A percentile compares a stretch with the other conserved stretches of the same genome.
These are phyloP conservation scores for Mus minutoides DNA, from an alignment of 2,797 vertebrate species.

Conservation along the genomic window DNA sequence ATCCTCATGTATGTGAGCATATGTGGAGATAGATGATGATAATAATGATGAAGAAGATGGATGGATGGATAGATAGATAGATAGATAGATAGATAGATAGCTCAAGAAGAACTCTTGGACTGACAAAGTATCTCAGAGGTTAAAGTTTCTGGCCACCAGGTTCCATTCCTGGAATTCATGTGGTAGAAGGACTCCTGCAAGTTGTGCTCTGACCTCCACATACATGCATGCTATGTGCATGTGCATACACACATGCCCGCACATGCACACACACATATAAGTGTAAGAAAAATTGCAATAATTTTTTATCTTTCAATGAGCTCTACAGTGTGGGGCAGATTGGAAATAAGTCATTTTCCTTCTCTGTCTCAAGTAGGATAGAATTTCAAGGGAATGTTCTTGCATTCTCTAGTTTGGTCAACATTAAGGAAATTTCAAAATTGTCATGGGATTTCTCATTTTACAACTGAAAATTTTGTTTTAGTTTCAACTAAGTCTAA, in stretches of 20 bases:
- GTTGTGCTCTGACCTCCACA: neutral
- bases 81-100: neutral
- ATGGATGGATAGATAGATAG: neutral
- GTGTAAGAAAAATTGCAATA: neutral
- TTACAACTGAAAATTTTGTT: conserved; percentile 74
- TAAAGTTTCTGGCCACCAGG: neutral
- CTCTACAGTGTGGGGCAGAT: neutral
- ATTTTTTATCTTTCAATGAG: conserved; percentile 27
- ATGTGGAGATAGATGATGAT: neutral
- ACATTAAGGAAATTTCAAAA: conserved; percentile 59
- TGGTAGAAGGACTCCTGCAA: neutral
- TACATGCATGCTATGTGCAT: neutral
- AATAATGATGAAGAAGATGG: neutral
- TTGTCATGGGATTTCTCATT: conserved; percentile 68
- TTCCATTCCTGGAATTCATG: neutral
- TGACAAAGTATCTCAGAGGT: neutral
- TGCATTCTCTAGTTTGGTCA: conserved; percentile 62
- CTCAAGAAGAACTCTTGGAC: neutral
- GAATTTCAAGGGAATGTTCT: conserved; percentile 22
- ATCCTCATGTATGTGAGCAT: neutral
- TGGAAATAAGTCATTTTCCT: conserved; percentile 35
- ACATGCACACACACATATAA: neutral
- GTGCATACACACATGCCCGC: neutral
- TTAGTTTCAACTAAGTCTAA: conserved; percentile 58
- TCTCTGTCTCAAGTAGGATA: conserved; percentile 12